Base-by-base conservation (phyloP, 2,113 vertebrate species). In the Tyrannus savana region DNA sequence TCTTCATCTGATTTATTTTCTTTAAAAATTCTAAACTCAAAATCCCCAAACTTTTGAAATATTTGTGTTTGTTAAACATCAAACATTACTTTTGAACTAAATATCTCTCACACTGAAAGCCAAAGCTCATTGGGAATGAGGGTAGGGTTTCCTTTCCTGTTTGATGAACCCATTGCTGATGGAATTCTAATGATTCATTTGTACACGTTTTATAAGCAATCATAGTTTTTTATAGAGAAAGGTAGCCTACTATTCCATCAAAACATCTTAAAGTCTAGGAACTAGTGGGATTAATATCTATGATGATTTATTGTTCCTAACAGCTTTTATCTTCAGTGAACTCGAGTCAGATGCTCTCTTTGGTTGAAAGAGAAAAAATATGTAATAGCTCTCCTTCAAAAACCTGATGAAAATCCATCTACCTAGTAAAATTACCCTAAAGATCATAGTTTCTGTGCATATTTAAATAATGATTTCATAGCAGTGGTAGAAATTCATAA, bases 1-100 rank as follows among this genome's bases (percentile, higher is more conserved):
- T 92, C 28, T n/a, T 47, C 91, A 22, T 56, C 7, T 87, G 8
- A 60, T 95, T 96, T 95, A 19, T 59, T 93, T 95, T 91, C 44
- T 68, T 37, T 79, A 44, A 86, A 56, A 74, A 88, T 84, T n/a
- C 64, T 76, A 93, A 96, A 87, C 19, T 66, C 85, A 81, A 90
- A 84, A 23, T 31, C 56, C 22, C 14, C 24, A 60, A 86, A 66
- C 37, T 93, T 92, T 63, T 50, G 64, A 93, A 80, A 44, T 82
- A 64, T 58, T 87, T 83, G 10, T 72, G 11, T 72, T 92, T 88
- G 46, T 2, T 91, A 89, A 90, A 63, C 39, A 84, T 19, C 7
- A 27, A 46, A 91, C 37, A 16, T 58, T 72, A 59, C 9, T 1
- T 71, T 83, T 96, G 10, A 96, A 88, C 6, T 44, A 78, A 89